A percentile compares a stretch with the other conserved stretches of the same genome.
Conservation (phyloP, 2,888 invertebrate species). For the Diaprepes abbreviatus region DNA sequence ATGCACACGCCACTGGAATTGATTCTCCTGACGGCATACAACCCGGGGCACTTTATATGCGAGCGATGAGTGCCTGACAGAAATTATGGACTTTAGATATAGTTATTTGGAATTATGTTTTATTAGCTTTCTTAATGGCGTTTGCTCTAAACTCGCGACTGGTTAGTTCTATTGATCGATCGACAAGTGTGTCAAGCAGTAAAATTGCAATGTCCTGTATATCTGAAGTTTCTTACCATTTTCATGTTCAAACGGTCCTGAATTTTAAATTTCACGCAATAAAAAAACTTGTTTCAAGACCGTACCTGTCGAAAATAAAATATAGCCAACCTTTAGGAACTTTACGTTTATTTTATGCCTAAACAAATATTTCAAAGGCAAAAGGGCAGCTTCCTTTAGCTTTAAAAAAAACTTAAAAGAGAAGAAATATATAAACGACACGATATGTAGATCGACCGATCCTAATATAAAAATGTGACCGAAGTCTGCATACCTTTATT, state of each 20-base stretch:
- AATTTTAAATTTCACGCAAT: background rate
- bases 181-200: too few species aligned
- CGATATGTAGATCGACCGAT: background rate
- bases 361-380: constrained; percentile 9
- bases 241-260: background rate
- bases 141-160: too few species aligned
- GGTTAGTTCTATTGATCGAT: too few species aligned
- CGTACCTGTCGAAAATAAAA: constrained; percentile 8
- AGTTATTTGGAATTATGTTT: too few species aligned
- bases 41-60: too few species aligned
- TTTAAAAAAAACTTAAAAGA: background rate
- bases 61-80: too few species aligned
- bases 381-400: background rate
- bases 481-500: constrained; percentile 3
- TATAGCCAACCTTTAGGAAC: background rate
- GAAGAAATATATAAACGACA: background rate
- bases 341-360: constrained; percentile 7
- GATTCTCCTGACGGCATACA: too few species aligned
- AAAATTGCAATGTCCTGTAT: too few species aligned
- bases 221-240: background rate
- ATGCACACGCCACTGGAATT: too few species aligned
- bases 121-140: too few species aligned
- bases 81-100: too few species aligned
- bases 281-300: background rate
- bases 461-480: constrained; percentile 12